phyloP scores from a whole-genome alignment of 2,113 vertebrate species.

The Isichthys henryi region DNA sequence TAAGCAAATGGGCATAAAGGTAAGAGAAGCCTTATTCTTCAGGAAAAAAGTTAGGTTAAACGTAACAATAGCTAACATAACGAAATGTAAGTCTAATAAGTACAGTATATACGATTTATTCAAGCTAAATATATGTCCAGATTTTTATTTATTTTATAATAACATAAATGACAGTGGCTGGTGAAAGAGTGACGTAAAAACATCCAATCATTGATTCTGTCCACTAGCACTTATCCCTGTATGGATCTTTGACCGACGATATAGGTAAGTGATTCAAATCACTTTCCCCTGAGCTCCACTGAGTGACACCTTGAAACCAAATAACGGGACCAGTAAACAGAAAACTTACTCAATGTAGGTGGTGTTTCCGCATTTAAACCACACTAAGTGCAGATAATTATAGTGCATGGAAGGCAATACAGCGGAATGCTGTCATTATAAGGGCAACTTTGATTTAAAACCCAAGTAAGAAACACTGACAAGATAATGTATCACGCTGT shows the following conservation, averaged over 20 bases:
- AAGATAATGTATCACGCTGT: constrained; percentile 34
- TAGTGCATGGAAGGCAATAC: background rate
- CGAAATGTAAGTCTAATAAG: background rate
- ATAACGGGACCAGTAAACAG: background rate
- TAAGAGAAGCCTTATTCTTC: background rate
- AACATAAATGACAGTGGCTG: background rate
- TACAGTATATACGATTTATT: background rate
- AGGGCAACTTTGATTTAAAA: constrained; percentile 29
- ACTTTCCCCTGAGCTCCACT: background rate
- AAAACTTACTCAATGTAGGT: background rate
- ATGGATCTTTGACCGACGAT: background rate
- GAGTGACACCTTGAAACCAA: background rate
- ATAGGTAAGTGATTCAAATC: background rate
- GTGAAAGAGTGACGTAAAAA: background rate
- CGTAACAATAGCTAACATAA: background rate
- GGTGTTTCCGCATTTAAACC: background rate
- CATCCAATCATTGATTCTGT: background rate
- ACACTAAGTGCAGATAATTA: background rate
- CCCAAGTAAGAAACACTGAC: constrained; percentile 29
- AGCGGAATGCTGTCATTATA: constrained; percentile 10
- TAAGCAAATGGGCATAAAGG: background rate
- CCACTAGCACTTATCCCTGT: background rate
- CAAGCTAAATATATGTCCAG: background rate
- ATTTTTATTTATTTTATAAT: background rate
- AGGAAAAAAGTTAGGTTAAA: background rate